Base-by-base conservation (phyloP, 2,797 vertebrate genomes). In the Neosalanx taihuensis region DNA sequence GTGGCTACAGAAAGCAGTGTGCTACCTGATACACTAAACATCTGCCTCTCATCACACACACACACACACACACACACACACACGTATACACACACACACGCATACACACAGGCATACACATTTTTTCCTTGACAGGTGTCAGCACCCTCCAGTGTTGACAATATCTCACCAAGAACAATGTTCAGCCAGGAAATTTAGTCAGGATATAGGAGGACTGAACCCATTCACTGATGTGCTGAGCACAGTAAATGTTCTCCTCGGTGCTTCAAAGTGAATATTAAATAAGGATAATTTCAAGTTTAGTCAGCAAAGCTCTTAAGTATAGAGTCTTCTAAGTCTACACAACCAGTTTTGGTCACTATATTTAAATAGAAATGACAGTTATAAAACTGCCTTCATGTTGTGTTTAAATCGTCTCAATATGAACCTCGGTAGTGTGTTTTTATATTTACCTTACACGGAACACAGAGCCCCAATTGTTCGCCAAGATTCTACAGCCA, bases 261-360 rank as follows among this genome's bases (percentile, higher is more conserved):
- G 35, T 30, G 51, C 72, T 85, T 89, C 81, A 88, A 87, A 89
- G 86, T 62, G 85, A 90, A 89, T 90, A 76, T 75, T 80, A 65
- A 64, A 89, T 86, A 77, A 91, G 41, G 79, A 79, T 81, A 71
- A 84, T 82, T 84, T 83, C 72, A 37, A 84, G 81, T 79, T 70
- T 79, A 86, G 85, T 88, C 85, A 89, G 86, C 86, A 88, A 80
- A 81, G 81, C 67, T 65, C 84, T 76, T 82, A 56, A 70, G 30
- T 23, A n/a, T 67, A 67, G 66, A 57, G 30, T 35, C 18, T 81
- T 77, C 72, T 18, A 46, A 17, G 41, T 67, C 15, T 56, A 64
- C 70, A 15, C 75, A 83, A 76, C 80, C 77, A 15, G 73, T 75
- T 41, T 76, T 75, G 75, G 12, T 46, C 67, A 18, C 62, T 77